Evolutionary conservation across 2,797 vertebrate species (phyloP).

Genomic region (Malurus leucopterus): DNA sequence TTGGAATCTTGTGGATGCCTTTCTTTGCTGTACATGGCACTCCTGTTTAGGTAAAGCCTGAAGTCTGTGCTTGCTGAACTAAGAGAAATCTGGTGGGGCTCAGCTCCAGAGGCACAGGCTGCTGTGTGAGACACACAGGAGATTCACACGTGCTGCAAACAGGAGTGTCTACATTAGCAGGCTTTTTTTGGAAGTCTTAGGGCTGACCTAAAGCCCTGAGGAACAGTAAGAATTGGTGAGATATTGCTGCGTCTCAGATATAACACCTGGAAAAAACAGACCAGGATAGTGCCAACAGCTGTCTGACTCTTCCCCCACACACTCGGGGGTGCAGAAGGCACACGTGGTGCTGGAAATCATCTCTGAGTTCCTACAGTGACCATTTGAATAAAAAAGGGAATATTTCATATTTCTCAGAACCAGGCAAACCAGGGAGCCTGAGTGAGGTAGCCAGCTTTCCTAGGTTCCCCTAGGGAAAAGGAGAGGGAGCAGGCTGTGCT

Average conservation of each 20-base stretch:
- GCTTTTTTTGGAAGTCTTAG: not conserved
- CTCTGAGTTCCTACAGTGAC: not conserved
- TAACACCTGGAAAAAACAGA: not conserved
- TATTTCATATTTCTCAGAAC: not conserved
- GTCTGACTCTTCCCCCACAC: accelerated
- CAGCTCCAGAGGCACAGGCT: not conserved
- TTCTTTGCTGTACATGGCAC: not conserved
- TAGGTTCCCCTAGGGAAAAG: not conserved
- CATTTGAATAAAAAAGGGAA: not conserved
- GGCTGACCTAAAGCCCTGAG: not conserved
- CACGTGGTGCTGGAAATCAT: not conserved
- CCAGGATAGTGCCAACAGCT: not conserved
- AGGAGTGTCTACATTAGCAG: not conserved
- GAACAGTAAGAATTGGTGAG: not conserved
- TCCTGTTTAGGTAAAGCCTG: not conserved
- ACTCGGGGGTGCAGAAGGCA: not conserved
- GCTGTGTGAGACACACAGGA: not conserved
- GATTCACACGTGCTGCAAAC: not conserved
- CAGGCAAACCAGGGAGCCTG: not conserved
- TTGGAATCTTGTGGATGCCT: not conserved
- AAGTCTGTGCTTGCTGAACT: not conserved
- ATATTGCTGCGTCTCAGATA: not conserved
- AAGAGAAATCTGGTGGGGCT: not conserved
- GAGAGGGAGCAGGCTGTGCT: not conserved
- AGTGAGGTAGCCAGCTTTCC: not conserved